Evolutionary conservation across 2,888 invertebrate species (phyloP), one percentile per base, ranked within the genome.

Genomic region (Acanthopleura granulata): DNA sequence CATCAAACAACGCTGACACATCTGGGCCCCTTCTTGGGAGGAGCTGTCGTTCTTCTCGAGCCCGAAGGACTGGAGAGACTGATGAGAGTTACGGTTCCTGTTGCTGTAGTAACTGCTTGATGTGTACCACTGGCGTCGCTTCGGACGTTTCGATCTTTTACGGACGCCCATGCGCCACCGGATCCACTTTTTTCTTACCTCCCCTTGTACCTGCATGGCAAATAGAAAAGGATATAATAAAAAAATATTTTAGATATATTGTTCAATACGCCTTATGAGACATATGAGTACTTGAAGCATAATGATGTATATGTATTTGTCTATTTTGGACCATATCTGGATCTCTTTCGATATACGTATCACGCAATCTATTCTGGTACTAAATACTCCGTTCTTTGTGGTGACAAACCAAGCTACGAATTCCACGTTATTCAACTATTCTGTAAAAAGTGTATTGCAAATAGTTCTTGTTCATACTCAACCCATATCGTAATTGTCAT

Each of bases 161-260:
- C 29, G 22, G 1, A 66, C 25, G 4, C 71, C 49, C 71, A 71
- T 40, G 15, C 71, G 40, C 40, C 50, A 49, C 4, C 84, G 71
- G 49, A 81, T 75, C 83, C 84, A 85, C 3, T 79, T 80, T 75
- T 86, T 86, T 18, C 81, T 74, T 22, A 86, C 76, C 74, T 85
- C 86, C 72, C 80, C 79, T 75, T 85, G 86, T 6, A 85, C 86
- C 85, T 86, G n/a, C n/a, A n/a, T n/a, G 72, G 25, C 18, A 49
- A 49, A 1, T 30, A 16, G 9, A 25, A 74, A 25, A 40, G 9
- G 9, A 3, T 50, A 70, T 50, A 61, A n/a, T 11, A 73, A 29
- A 9, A 51, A 18, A 16, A 40, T 9, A 40, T 40, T 6, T 40
- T 40, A 40, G 3, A 40, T 40, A 9, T 3, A 40, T 40, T 40